Percentiles rank a stretch among this genome's conserved stretches.
Conservation (phyloP, 1,140 invertebrate genomes). For the Microplitis mediator region DNA sequence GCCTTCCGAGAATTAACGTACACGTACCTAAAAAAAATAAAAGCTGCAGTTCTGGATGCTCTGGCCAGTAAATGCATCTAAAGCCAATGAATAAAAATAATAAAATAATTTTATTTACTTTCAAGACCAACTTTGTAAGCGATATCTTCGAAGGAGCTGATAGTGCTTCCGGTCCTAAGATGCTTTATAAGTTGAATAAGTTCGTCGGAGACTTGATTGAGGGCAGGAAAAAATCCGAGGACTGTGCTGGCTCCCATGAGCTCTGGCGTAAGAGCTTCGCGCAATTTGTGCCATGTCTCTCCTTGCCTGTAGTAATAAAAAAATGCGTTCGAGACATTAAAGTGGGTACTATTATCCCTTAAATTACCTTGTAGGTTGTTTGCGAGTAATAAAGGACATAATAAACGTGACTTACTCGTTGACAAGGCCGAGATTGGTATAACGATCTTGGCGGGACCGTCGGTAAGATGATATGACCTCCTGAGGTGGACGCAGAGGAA, state of each 20-base stretch:
- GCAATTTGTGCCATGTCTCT: slow-evolving; percentile 77
- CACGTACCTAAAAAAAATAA: slow-evolving; percentile 67
- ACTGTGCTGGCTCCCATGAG: slow-evolving; percentile 80
- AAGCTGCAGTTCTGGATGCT: too few species aligned
- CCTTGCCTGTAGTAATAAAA: slow-evolving; percentile 70
- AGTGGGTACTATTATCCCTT: neutral
- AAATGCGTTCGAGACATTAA: neutral
- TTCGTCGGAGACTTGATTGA: slow-evolving; percentile 80
- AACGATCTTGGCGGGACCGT: slow-evolving; percentile 74
- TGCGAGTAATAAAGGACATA: slow-evolving; percentile 5
- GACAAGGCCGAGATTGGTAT: slow-evolving; percentile 78
- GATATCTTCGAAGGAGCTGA: slow-evolving; percentile 72
- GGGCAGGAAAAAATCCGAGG: slow-evolving; percentile 75
- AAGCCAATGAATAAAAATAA: too few species aligned
- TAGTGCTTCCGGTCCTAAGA: slow-evolving; percentile 55
- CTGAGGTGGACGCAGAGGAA: slow-evolving; percentile 81
- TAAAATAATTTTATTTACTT: slow-evolving; percentile 62
- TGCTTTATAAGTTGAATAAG: slow-evolving; percentile 72
- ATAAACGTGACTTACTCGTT: slow-evolving; percentile 73
- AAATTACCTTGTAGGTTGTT: neutral
- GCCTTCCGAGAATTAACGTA: slow-evolving; percentile 75
- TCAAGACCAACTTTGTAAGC: slow-evolving; percentile 81
- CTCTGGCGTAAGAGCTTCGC: slow-evolving; percentile 75
- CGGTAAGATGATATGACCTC: slow-evolving; percentile 82
- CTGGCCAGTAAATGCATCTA: too few species aligned